Evolutionary conservation across 2,113 vertebrate genomes (phyloP), one percentile per base, ranked within the genome.

Genomic region (Diadophis punctatus): DNA sequence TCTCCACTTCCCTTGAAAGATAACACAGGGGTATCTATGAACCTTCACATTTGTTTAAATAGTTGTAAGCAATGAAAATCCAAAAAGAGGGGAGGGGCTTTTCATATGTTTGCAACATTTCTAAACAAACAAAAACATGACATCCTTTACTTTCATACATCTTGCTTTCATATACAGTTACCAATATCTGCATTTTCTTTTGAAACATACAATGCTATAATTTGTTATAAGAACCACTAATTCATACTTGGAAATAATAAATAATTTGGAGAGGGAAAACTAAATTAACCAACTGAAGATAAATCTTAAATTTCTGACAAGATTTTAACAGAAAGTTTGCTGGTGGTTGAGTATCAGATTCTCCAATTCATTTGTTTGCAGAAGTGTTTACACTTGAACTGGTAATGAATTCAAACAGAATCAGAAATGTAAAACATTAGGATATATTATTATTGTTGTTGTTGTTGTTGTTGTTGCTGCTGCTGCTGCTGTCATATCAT

Each of bases 231-330:
- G n/a, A 68, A 20, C 4, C 30, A 86, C 91, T 89, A 92, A 92
- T 96, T 87, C 94, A 90, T 58, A 94, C 30, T 90, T 90, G 48
- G 4, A 23, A 90, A 80, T 30, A 10, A 34, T 80, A 2, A 11
- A 8, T 56, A 56, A 51, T 34, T 90, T 52, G 23, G 9, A 3
- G 58, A 7, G 4, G 3, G 48, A 48, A 52, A 2, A 51, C 39
- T 49, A 18, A 86, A 53, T 58, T n/a, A 51, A 34, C 16, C 10
- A 25, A 86, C 11, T 86, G 63, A 90, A 90, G n/a, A 68, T 49
- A n/a, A 20, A 16, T 46, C 43, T n/a, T 46, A 63, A 16, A 51
- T 48, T 51, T 43, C 48, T 90, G 43, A 2, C 30, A 58, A 27
- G 25, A 22, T 89, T 58, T 58, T 43, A 60, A 90, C 53, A 48